Evolutionary conservation across 2,113 vertebrate genomes (phyloP).

Genomic region (Oreochromis tanganicae): DNA sequence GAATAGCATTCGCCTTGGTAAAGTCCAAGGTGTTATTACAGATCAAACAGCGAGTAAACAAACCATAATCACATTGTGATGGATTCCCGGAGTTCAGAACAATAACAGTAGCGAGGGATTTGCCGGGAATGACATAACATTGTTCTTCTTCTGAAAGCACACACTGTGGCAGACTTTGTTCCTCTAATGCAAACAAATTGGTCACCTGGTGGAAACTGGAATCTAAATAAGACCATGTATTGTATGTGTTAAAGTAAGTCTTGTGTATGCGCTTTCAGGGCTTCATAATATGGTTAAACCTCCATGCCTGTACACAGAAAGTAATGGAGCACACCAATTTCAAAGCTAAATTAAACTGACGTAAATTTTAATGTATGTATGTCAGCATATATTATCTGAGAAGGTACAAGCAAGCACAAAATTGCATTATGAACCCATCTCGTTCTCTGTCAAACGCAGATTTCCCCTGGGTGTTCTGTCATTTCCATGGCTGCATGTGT

Average conservation of each 20-base stretch:
- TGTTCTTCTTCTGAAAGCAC: background rate
- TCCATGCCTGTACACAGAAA: background rate
- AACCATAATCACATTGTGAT: constrained; percentile 31
- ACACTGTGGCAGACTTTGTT: background rate
- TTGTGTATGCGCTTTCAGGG: background rate
- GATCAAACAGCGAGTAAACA: constrained; percentile 22
- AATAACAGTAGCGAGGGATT: constrained; percentile 5
- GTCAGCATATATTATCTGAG: background rate
- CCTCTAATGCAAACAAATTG: background rate
- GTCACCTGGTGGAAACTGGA: background rate
- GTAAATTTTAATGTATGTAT: background rate
- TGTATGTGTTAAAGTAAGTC: background rate
- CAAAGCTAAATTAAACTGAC: background rate
- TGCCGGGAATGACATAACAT: background rate
- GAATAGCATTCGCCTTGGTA: background rate
- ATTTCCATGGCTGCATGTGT: constrained; percentile 16
- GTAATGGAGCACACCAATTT: background rate
- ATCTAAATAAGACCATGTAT: background rate
- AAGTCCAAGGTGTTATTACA: constrained; percentile 7
- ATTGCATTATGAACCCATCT: background rate
- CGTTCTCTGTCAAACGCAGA: background rate
- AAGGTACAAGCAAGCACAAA: background rate
- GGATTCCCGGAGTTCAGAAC: background rate
- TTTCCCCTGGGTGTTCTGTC: constrained; percentile 12
- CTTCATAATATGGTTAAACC: background rate